Base-by-base conservation (phyloP, 2,888 invertebrate species). In the Mesochorus sp. region DNA sequence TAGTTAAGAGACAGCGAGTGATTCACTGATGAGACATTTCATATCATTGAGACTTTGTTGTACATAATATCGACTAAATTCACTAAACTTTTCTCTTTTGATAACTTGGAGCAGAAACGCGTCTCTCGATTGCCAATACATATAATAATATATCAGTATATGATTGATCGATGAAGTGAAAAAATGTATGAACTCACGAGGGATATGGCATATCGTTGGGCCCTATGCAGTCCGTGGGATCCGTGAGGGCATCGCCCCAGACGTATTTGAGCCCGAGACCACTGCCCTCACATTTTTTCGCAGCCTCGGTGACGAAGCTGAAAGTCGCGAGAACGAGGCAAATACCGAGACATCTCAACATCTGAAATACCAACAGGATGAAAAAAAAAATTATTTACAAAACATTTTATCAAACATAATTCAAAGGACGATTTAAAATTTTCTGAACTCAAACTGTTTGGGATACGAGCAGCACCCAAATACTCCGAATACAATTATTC, bases 131-230 rank as follows among this genome's bases (percentile, higher is more conserved):
- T 37, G 17, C 10, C 14, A 39, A 42, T 14, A 10, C 24, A 1
- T 39, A 47, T 24, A 19, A 24, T 28, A 19, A 42, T 0, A 19
- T n/a, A 34, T 39, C 17, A 42, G 19, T 39, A n/a, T 39, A 0
- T 34, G 10, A 31, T 14, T 6, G 2, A 42, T n/a, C 6, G 1
- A 21, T 21, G 8, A 42, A 0, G n/a, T n/a, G n/a, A 19, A 10
- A 24, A 19, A 24, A 8, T 51, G 66, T 26, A 31, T 24, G 10
- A 84, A 92, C 92, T 93, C 92, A 97, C 97, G 94, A 94, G 78
- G 97, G 97, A 92, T 97, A 97, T 66, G 96, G 95, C 83, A 94
- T 91, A 83, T 96, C 95, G 86, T 96, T 96, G 3, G 97, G 97
- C 17, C 97, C 97, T 64, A 95, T 91, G 85, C 97, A 97, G 87